phyloP scores from a whole-genome alignment of 2,797 vertebrate species.

The Artibeus jamaicensis region DNA sequence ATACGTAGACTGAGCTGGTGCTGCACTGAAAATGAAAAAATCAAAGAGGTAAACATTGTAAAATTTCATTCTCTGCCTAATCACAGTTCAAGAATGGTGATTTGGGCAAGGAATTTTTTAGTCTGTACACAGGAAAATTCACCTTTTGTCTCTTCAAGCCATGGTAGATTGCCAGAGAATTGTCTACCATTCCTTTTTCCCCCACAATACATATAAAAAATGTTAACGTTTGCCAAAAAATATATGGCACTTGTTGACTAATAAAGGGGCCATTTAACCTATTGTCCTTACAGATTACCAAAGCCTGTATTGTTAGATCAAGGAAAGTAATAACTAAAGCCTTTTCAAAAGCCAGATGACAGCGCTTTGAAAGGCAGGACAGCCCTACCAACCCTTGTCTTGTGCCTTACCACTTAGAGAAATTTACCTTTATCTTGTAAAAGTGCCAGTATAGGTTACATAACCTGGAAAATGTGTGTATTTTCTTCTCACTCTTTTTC shows the following conservation, averaged over 20 bases:
- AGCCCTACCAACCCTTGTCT: neutral
- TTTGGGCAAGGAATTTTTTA: slow-evolving; percentile 25
- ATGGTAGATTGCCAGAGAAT: neutral
- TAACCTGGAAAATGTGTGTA: neutral
- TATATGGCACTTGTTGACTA: neutral
- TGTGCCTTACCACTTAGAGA: neutral
- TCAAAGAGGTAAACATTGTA: slow-evolving; percentile 64
- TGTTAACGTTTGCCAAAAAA: neutral
- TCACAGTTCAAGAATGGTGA: slow-evolving; percentile 29
- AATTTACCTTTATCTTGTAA: neutral
- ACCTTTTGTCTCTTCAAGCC: neutral
- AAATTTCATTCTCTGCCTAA: slow-evolving; percentile 61
- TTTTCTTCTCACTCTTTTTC: neutral
- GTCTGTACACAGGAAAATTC: slow-evolving; percentile 22
- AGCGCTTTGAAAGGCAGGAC: neutral
- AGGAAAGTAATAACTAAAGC: neutral
- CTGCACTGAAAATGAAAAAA: slow-evolving; percentile 55
- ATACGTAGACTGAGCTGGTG: slow-evolving; percentile 53
- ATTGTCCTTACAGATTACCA: neutral
- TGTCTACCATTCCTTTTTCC: neutral
- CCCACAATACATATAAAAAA: neutral
- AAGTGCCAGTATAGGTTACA: neutral
- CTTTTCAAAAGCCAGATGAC: neutral
- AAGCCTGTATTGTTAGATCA: neutral
- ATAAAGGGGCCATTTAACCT: neutral